These are phyloP conservation scores for Pseudochaenichthys georgianus DNA, from an alignment of 2,797 vertebrate genomes.

Conservation along the genomic window DNA sequence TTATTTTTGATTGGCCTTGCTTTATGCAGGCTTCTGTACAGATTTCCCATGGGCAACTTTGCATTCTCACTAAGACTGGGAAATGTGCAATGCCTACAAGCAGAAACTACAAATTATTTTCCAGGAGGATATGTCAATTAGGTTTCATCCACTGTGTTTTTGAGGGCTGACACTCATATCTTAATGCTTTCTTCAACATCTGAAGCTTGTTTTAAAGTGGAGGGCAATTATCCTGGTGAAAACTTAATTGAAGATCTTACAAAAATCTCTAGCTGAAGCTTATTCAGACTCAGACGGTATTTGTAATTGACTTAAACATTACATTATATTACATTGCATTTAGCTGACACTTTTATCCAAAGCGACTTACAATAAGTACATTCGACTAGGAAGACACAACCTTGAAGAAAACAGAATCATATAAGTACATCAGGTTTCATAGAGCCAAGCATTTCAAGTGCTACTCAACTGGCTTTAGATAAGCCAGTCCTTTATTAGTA, in stretches of 20 bases:
- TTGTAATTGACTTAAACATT: constrained; percentile 38
- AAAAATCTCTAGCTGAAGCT: constrained; percentile 25
- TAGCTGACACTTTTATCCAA: too few relatives aligned
- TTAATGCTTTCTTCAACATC: constrained; percentile 35
- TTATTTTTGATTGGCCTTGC: constrained; percentile 78
- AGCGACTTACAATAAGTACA: too few relatives aligned
- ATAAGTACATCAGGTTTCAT: too few relatives aligned
- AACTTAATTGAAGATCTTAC: constrained; percentile 41
- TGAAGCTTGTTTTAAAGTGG: constrained; percentile 41
- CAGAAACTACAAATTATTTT: constrained; percentile 35
- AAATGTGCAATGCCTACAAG: constrained; percentile 49
- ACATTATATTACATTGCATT: too few relatives aligned
- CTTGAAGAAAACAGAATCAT: too few relatives aligned
- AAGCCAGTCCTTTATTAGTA: too few relatives aligned
- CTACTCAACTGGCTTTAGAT: too few relatives aligned
- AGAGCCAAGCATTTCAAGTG: too few relatives aligned
- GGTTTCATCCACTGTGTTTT: constrained; percentile 4
- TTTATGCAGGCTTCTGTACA: constrained; percentile 61
- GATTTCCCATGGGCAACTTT: constrained; percentile 63
- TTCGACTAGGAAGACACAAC: too few relatives aligned
- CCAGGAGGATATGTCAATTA: constrained; percentile 15
- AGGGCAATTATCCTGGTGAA: constrained; percentile 37
- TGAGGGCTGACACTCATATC: neutral
- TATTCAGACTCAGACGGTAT: constrained; percentile 32
- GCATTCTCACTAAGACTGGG: constrained; percentile 55